phyloP scores from a whole-genome alignment of 2,113 vertebrate species.

The Trinectes maculatus region DNA sequence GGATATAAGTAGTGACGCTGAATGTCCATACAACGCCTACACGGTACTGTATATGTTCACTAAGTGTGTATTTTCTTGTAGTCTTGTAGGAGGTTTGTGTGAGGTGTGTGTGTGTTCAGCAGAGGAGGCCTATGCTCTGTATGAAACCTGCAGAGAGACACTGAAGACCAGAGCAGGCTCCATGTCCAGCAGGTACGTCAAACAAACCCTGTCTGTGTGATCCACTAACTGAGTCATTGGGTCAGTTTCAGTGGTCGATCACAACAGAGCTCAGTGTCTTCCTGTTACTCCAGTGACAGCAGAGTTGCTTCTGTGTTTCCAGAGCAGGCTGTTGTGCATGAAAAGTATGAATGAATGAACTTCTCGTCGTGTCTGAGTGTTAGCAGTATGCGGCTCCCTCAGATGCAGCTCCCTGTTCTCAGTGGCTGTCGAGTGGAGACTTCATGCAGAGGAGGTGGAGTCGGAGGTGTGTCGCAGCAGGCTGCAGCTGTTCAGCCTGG shows the following conservation, averaged over 20 bases:
- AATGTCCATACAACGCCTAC: too few relatives aligned
- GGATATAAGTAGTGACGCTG: too few relatives aligned
- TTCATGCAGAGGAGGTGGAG: slow-evolving; percentile 43
- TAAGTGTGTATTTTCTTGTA: slow-evolving; percentile 30
- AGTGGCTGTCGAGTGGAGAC: slow-evolving; percentile 74
- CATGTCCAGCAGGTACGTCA: slow-evolving; percentile 58
- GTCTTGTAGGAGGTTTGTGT: slow-evolving; percentile 66
- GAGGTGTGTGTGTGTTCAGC: slow-evolving; percentile 62
- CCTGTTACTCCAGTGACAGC: neutral
- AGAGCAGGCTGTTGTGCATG: neutral
- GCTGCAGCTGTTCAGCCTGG: slow-evolving; percentile 80
- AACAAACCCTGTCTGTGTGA: slow-evolving; percentile 18
- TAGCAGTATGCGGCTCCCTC: neutral
- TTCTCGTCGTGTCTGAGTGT: neutral
- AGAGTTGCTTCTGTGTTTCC: slow-evolving; percentile 3
- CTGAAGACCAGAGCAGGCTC: slow-evolving; percentile 38
- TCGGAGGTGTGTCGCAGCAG: slow-evolving; percentile 58
- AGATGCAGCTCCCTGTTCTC: slow-evolving; percentile 79
- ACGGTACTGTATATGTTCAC: too few relatives aligned
- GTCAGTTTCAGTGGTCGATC: slow-evolving; percentile 11
- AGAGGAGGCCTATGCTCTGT: slow-evolving; percentile 71
- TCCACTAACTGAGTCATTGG: slow-evolving; percentile 30
- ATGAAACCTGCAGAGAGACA: slow-evolving; percentile 62
- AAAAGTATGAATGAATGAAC: neutral
- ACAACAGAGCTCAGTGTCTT: neutral